A percentile compares a stretch with the other conserved stretches of the same genome.
Conservation (phyloP, 2,113 vertebrate genomes). For the Cyanoderma ruficeps region DNA sequence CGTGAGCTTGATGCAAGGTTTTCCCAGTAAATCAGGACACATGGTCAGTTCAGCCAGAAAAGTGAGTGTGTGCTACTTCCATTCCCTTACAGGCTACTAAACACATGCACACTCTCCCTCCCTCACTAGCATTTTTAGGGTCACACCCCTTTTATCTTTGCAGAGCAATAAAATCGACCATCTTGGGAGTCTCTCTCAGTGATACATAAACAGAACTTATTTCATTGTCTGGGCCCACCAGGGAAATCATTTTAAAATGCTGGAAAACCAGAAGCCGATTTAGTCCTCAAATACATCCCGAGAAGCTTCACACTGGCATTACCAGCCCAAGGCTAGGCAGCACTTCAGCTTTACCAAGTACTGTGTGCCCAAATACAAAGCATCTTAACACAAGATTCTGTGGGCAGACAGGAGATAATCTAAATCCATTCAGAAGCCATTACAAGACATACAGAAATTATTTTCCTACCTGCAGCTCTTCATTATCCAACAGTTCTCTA, state of each 20-base stretch:
- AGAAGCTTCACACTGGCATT: neutral
- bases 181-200: neutral
- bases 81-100: neutral
- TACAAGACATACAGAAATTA: neutral
- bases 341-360: neutral
- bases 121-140: neutral
- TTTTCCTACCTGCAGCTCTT: constrained; percentile 90
- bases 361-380: neutral
- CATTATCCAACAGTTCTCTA: constrained; percentile 94
- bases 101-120: neutral
- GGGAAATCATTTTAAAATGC: neutral
- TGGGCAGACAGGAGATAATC: neutral
- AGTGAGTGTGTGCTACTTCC: rapidly evolving
- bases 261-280: neutral
- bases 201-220: neutral
- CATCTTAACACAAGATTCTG: neutral
- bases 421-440: neutral
- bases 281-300: rapidly evolving
- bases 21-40: neutral
- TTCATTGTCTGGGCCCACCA: neutral
- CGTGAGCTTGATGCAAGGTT: neutral
- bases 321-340: neutral
- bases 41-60: neutral
- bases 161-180: neutral
- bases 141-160: neutral